Evolutionary conservation across 2,113 vertebrate genomes (phyloP).

Genomic region (Pyrgilauda ruficollis): DNA sequence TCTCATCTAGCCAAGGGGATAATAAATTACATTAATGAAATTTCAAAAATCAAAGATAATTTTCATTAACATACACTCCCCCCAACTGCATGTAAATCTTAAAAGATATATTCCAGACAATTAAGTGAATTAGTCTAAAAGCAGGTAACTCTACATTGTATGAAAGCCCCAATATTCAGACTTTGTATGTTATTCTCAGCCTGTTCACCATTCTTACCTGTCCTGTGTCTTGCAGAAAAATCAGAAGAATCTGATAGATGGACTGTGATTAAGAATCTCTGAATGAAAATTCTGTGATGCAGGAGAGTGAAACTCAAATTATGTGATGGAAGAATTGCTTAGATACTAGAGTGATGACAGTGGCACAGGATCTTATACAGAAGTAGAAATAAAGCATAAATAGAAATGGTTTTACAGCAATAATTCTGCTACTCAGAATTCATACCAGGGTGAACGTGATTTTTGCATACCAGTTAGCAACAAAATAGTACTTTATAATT

Average conservation of each 20-base stretch:
- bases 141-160: not conserved
- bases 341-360: not conserved
- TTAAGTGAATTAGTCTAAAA: not conserved
- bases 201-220: not conserved
- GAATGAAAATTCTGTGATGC: not conserved
- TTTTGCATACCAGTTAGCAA: not conserved
- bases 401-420: not conserved
- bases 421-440: not conserved
- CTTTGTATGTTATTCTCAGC: not conserved
- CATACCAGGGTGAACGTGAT: not conserved
- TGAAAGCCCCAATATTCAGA: not conserved
- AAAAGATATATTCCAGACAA: not conserved
- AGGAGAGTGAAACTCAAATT: not conserved
- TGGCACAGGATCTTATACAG: not conserved
- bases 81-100: not conserved
- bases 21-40: not conserved
- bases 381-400: not conserved
- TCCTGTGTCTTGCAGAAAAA: not conserved
- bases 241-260: not conserved
- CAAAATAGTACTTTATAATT: not conserved
- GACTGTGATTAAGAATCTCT: not conserved
- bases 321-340: slow-evolving; percentile 2
- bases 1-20: not conserved
- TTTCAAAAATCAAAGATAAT: not conserved
- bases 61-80: not conserved